Evolutionary conservation across 2,113 vertebrate genomes (phyloP), one percentile per base, ranked within the genome.

Genomic region (Ia io): DNA sequence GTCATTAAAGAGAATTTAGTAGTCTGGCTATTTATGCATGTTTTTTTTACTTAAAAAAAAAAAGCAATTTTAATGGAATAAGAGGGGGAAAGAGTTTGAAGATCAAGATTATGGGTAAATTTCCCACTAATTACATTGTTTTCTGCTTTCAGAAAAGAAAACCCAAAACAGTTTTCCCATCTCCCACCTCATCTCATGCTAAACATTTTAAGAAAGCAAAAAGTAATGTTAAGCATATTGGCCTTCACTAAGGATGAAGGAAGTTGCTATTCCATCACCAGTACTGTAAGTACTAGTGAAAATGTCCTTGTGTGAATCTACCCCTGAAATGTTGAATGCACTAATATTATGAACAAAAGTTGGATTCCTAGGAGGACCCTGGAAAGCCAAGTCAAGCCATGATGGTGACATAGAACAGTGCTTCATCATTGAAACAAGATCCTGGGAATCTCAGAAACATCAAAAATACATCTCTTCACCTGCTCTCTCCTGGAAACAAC

Each of bases 1-100:
- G 94, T 98, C 97, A 97, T 98, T 98, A 98, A 97, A 97, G 94
- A 94, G 95, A 98, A 97, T 97, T 98, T 96, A 98, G 95, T 84
- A 95, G 90, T 86, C 96, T 97, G 80, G 86, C 97, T 77, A 97
- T 97, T 98, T 97, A 94, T 98, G 96, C 96, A 92, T 95, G 96
- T 97, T 65, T 97, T 88, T 25, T 5, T 88, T 88, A 47, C 30
- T 79, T 82, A 74, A 82, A 89, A 79, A 82, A 82, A 93, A 85
- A 93, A 85, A 49, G 11, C 93, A 94, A 77, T 93, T 77, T 88
- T 96, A 96, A 96, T 88, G 65, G 95, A 88, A 96, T 59, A 47
- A 80, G 97, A 90, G 94, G 53, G 22, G 79, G 30, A 71, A 17
- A 88, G 86, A 96, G 93, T 79, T 95, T 94, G 69, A 96, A 97